Percentiles rank a stretch among this genome's conserved stretches.
These are phyloP conservation scores for Trisateles emortualis DNA, from an alignment of 2,888 invertebrate species.

Conservation along the genomic window DNA sequence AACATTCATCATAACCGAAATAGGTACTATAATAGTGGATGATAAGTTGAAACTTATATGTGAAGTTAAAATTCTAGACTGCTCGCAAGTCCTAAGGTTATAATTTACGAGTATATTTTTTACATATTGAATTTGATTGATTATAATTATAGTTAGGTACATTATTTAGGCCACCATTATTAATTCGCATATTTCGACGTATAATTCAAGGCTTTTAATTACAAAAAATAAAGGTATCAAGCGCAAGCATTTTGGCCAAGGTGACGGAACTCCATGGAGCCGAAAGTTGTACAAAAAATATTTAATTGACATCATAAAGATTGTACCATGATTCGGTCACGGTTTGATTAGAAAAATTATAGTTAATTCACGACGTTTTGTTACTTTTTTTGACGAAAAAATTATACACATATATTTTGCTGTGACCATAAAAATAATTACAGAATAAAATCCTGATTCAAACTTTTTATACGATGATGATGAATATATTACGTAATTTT, in stretches of 20 bases:
- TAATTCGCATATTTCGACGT: conserved; percentile 13
- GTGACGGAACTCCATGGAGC: conserved; percentile 21
- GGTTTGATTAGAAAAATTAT: conserved; percentile 32
- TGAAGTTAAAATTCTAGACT: too few relatives aligned
- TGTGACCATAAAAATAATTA: conserved; percentile 1
- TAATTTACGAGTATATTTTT: background rate
- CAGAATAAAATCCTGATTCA: conserved; percentile 1
- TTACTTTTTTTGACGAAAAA: conserved; percentile 21
- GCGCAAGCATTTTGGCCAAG: conserved; percentile 34
- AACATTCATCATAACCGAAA: too few relatives aligned
- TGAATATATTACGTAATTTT: conserved; percentile 8
- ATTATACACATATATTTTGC: background rate
- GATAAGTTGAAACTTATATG: too few relatives aligned
- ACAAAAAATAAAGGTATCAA: conserved; percentile 27
- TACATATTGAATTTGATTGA: background rate
- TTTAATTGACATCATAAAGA: conserved; percentile 23
- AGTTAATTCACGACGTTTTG: conserved; percentile 20
- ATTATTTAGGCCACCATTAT: conserved; percentile 1
- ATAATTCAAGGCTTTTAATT: conserved; percentile 22
- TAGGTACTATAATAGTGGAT: too few relatives aligned
- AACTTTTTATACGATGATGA: conserved; percentile 1
- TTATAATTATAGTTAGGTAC: background rate
- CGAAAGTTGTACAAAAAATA: conserved; percentile 27
- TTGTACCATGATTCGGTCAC: conserved; percentile 33
- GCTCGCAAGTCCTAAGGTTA: too few relatives aligned